A percentile compares a stretch with the other conserved stretches of the same genome.
Evolutionary conservation across 1,140 invertebrate species (phyloP).

Genomic region (Drosophila nasuta): DNA sequence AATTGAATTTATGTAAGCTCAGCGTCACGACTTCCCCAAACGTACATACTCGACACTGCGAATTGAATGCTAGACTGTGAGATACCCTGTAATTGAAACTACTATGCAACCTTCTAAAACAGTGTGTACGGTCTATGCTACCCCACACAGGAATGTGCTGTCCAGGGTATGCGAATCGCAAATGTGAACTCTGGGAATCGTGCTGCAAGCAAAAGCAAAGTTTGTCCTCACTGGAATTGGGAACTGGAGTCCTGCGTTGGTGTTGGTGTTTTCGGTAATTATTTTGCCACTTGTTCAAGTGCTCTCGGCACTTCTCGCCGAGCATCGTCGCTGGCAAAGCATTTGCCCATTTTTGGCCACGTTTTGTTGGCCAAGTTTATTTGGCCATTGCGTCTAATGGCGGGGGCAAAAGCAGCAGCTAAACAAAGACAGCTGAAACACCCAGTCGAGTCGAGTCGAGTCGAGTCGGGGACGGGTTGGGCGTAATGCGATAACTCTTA

Average conservation of each 20-base stretch:
- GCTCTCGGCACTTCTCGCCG: slow-evolving; percentile 48
- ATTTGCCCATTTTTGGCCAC: neutral
- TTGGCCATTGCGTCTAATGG: slow-evolving; percentile 28
- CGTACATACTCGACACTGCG: neutral
- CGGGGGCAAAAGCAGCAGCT: neutral
- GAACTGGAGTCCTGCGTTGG: slow-evolving; percentile 9
- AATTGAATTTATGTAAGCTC: slow-evolving; percentile 72
- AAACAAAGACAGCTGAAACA: slow-evolving; percentile 27
- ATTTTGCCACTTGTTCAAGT: slow-evolving; percentile 72
- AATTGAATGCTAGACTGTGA: neutral
- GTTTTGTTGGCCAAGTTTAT: slow-evolving; percentile 27
- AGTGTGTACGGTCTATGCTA: neutral
- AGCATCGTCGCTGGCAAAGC: slow-evolving; percentile 3
- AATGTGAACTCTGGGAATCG: slow-evolving; percentile 23
- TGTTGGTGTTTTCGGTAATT: slow-evolving; percentile 60
- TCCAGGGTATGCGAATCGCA: slow-evolving; percentile 19
- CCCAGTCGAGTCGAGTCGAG: neutral
- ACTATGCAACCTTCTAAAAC: neutral
- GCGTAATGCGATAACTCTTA: slow-evolving; percentile 39
- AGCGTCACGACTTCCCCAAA: neutral
- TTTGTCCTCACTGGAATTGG: slow-evolving; percentile 11
- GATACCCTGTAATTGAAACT: slow-evolving; percentile 6
- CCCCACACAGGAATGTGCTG: neutral
- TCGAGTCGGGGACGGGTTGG: neutral
- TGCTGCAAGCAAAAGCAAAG: slow-evolving; percentile 32